Conservation (phyloP, 2,797 vertebrate species). For the Amblyopsis hoosieri region DNA sequence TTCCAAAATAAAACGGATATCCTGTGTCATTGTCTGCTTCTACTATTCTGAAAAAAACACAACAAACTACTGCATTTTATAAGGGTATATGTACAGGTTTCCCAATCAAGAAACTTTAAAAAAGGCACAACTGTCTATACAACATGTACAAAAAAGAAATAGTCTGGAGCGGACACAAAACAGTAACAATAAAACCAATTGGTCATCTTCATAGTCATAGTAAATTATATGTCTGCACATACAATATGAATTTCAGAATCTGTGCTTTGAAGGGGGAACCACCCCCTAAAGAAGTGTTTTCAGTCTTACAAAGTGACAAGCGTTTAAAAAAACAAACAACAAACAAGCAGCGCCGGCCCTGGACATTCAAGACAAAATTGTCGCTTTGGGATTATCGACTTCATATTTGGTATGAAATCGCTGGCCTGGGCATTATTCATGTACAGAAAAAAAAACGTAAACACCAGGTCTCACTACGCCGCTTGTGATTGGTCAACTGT, state of each 20-base stretch:
- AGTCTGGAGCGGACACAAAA: conserved; percentile 84
- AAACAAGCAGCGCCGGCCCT: no score
- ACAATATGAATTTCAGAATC: conserved; percentile 93
- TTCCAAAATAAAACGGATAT: conserved; percentile 78
- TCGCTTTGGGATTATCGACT: no score
- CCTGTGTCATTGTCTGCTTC: conserved; percentile 63
- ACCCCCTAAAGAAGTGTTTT: conserved; percentile 87
- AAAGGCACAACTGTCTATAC: conserved; percentile 99
- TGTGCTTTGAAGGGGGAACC: conserved; percentile 92
- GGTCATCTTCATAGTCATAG: conserved; percentile 79
- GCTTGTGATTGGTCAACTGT: no score
- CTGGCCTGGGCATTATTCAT: no score
- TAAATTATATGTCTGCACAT: conserved; percentile 92
- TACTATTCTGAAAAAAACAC: conserved; percentile 84
- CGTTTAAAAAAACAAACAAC: conserved; percentile 66
- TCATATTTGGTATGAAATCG: no score
- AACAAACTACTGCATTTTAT: conserved; percentile 88
- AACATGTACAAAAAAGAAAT: conserved; percentile 95
- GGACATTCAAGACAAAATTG: no score
- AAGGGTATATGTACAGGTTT: conserved; percentile 94
- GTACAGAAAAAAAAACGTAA: no score
- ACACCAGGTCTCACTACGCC: no score
- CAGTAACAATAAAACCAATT: conserved; percentile 80
- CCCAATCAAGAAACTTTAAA: conserved; percentile 93
- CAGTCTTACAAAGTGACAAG: conserved; percentile 83